Evolutionary conservation across 2,797 vertebrate genomes (phyloP), one percentile per base, ranked within the genome.

Genomic region (Dryobates pubescens): DNA sequence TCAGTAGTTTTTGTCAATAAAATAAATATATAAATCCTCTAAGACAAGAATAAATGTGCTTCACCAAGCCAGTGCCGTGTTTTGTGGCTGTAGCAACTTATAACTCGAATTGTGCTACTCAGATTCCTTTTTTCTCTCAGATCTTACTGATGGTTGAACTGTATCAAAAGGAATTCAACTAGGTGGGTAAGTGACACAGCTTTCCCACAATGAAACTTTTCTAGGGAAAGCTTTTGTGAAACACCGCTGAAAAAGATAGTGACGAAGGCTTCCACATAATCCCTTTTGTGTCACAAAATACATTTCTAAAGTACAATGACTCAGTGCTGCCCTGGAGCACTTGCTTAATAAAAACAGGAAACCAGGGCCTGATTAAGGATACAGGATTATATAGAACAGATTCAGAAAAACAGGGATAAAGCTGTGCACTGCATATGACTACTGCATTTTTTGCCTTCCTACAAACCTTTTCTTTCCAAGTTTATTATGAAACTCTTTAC

Each of bases 151-250:
- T 69, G 73, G 56, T 45, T 74, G 59, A 85, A 91, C 74, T 51
- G 29, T 32, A 76, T 58, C 91, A 78, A 73, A 87, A 34, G 38
- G 67, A 94, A 68, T 90, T 70, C 93, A 78, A 77, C 70, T 23
- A 86, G 79, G 65, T 81, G 49, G 67, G 59, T 56, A 92, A 91
- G 62, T 57, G 84, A 89, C 72, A 93, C 47, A 72, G 47, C 70
- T 95, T 92, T 92, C 77, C 71, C 80, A 74, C 73, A 76, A 71
- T 51, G 82, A 89, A 92, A 94, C 86, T 92, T 95, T 95, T 85
- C 56, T 43, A 78, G 22, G 19, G 38, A 85, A 85, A 78, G 63
- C 67, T 88, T 93, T 87, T 92, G 92, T 89, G 76, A 92, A 93
- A 59, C 61, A 81, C 30, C 49, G 73, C 36, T 78, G 80, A 82